Evolutionary conservation across 1,140 invertebrate species (phyloP), one percentile per base, ranked within the genome.

Genomic region (Aplysia californica): DNA sequence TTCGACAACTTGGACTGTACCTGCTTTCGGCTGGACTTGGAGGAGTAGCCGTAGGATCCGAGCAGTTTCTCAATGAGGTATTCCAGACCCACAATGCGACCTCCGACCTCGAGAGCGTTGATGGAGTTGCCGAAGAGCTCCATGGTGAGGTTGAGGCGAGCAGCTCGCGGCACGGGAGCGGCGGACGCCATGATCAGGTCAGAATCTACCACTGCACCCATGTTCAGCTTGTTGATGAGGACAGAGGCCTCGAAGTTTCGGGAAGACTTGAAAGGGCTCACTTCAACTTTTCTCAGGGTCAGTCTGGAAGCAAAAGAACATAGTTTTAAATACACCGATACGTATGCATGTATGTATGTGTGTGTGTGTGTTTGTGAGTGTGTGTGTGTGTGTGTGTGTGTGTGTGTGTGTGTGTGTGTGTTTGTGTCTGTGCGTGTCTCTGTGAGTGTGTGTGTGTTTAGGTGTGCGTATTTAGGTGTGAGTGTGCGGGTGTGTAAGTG

Each of bases 11-110:
- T n/a, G n/a, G n/a, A n/a, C n/a, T n/a, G n/a, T n/a, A n/a, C n/a
- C n/a, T n/a, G n/a, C n/a, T n/a, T n/a, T n/a, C n/a, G n/a, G n/a
- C n/a, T n/a, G n/a, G n/a, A n/a, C 26, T 4, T 26, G 18, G 55
- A 20, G 23, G 50, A 73, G 35, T 73, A 61, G 35, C 41, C 50
- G 66, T 78, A 80, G 29, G 83, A 80, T 64, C 86, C 96, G 44
- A 98, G 92, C 84, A 95, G 94, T 61, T 94, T 93, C 89, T 98
- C 96, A 10, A 97, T 85, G 0, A 97, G 83, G 61, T 92, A 91
- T 80, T 98, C 96, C 26, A 98, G 85, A 83, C 97, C 97, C 85
- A 97, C 95, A 85, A 95, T 92, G 76, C 96, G 93, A 1, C 93
- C 92, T 66, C 94, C 94, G 18, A 97, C 92, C 88, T 98, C 95